Conservation (phyloP, 23 tunicate genomes). For the Diplosoma virens region DNA sequence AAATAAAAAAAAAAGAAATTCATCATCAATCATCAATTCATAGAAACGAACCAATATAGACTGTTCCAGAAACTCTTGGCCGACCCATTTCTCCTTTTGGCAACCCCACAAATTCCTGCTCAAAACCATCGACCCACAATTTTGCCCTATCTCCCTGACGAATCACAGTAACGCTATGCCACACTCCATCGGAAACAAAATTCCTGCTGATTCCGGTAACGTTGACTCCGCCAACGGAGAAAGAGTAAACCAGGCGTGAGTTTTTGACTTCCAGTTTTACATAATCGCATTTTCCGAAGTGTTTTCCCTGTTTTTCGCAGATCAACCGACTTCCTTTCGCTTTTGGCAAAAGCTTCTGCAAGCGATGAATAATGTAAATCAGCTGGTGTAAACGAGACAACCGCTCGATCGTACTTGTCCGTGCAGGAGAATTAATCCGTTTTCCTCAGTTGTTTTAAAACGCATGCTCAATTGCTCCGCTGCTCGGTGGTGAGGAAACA, state of each 20-base stretch:
- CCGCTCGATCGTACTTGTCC: slow-evolving; percentile 30
- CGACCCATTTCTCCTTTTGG: slow-evolving; percentile 13
- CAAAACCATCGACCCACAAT: slow-evolving; percentile 71
- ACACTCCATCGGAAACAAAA: slow-evolving; percentile 63
- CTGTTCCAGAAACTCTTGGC: slow-evolving; percentile 38
- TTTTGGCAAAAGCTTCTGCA: neutral
- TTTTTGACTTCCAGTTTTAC: slow-evolving; percentile 41
- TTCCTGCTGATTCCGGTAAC: slow-evolving; percentile 32
- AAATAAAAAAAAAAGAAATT: no score
- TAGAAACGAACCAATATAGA: slow-evolving; percentile 64
- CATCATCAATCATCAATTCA: no score
- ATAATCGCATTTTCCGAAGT: no score
- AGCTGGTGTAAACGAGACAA: no score
- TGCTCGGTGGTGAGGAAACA: slow-evolving; percentile 59
- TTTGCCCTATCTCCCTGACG: slow-evolving; percentile 53
- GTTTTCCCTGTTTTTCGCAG: no score
- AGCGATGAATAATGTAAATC: neutral
- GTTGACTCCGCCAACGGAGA: slow-evolving; percentile 42
- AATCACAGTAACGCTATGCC: slow-evolving; percentile 63
- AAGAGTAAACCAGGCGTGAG: slow-evolving; percentile 37
- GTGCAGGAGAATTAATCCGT: slow-evolving; percentile 72
- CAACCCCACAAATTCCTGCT: slow-evolving; percentile 36
- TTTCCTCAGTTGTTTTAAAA: slow-evolving; percentile 41
- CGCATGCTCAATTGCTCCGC: slow-evolving; percentile 67
- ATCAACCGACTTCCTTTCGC: neutral